Percentiles rank a stretch among this genome's conserved stretches.
phyloP scores from a whole-genome alignment of 2,888 invertebrate species.

The Cyrtodaria siliqua region DNA sequence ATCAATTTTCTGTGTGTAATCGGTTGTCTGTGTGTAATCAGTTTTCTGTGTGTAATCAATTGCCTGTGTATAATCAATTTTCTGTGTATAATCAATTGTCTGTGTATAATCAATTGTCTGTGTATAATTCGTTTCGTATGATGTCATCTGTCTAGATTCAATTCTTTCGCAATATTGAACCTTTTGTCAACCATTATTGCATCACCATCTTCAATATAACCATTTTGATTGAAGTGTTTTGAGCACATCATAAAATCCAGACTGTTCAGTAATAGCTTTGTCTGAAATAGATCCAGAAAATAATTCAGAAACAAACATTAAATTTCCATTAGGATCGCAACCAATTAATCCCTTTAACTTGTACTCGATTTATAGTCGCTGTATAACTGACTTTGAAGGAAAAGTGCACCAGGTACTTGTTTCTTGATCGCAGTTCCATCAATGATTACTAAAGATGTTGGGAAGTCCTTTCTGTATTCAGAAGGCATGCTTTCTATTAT shows the following conservation, averaged over 20 bases:
- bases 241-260: constrained; percentile 25
- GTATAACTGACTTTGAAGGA: constrained; percentile 36
- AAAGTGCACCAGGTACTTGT: constrained; percentile 29
- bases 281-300: constrained; percentile 36
- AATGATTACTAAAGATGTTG: constrained; percentile 36
- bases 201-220: constrained; percentile 9
- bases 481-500: constrained; percentile 48
- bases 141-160: too few species aligned
- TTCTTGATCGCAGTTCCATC: constrained; percentile 52
- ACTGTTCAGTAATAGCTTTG: constrained; percentile 6
- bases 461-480: constrained; percentile 41
- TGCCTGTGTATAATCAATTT: too few species aligned
- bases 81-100: too few species aligned
- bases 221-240: constrained; percentile 14
- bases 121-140: too few species aligned
- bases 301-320: constrained; percentile 35
- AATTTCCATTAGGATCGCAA: constrained; percentile 39
- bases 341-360: constrained; percentile 45
- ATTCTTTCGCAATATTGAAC: constrained; percentile 15
- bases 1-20: too few species aligned
- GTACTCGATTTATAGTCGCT: constrained; percentile 36
- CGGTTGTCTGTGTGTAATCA: too few species aligned
- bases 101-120: too few species aligned
- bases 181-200: constrained; percentile 25
- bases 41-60: too few species aligned